These are phyloP conservation scores for Hydraecia micacea DNA, from an alignment of 2,888 invertebrate species.

Conservation along the genomic window DNA sequence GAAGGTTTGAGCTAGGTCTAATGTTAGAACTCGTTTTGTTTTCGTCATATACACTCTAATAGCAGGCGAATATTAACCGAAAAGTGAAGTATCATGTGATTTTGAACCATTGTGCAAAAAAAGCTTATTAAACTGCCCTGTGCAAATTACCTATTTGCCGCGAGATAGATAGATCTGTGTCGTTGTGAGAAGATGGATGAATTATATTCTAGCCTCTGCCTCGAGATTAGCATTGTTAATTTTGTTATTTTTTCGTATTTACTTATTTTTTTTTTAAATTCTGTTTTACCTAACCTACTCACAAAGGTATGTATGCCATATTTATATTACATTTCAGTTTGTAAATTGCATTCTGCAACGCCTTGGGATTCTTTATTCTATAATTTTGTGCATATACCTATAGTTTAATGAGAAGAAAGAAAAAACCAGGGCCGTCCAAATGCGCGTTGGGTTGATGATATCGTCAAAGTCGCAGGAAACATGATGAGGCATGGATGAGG, in stretches of 20 bases:
- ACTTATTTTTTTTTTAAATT: background rate
- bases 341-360: background rate
- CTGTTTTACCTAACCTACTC: background rate
- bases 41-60: background rate
- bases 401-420: background rate
- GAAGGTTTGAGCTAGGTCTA: too few relatives aligned
- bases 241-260: background rate
- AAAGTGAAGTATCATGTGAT: background rate
- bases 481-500: too few relatives aligned
- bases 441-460: too few relatives aligned
- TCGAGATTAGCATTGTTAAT: background rate
- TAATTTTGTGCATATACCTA: background rate
- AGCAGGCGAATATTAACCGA: background rate
- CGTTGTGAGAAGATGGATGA: background rate
- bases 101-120: background rate
- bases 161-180: background rate
- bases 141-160: background rate
- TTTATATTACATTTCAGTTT: background rate
- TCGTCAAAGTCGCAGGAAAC: too few relatives aligned
- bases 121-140: background rate
- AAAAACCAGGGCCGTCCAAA: background rate
- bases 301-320: background rate
- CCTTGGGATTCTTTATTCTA: background rate
- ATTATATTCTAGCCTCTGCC: background rate
- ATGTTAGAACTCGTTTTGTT: too few relatives aligned